These are phyloP conservation scores for Branchipolynoe longqiensis DNA, from an alignment of 2,888 invertebrate species.

Conservation along the genomic window DNA sequence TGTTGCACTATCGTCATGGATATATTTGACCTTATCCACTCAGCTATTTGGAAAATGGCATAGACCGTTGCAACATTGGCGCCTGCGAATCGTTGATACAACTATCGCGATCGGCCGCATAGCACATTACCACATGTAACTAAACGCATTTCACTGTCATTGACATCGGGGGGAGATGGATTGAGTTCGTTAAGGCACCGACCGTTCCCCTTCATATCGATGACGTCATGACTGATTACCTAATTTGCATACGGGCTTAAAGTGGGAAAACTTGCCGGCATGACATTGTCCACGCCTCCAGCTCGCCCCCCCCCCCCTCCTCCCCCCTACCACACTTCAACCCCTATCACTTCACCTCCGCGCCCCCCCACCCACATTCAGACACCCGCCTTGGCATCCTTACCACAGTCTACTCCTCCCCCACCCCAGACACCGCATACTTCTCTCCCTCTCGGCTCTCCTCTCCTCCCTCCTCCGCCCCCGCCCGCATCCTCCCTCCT, in stretches of 20 bases:
- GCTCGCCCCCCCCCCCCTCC: too few relatives aligned
- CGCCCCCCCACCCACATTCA: background rate
- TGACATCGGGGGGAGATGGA: slow-evolving; percentile 24
- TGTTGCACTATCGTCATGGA: too few relatives aligned
- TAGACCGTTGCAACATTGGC: too few relatives aligned
- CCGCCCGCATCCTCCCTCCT: background rate
- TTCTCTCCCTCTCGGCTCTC: background rate
- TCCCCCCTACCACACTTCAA: background rate
- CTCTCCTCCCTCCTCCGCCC: background rate
- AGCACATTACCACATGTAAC: slow-evolving; percentile 24
- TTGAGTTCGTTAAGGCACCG: slow-evolving; percentile 9
- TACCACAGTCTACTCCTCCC: background rate
- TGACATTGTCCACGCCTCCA: too few relatives aligned
- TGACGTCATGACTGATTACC: slow-evolving; percentile 30
- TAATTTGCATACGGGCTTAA: slow-evolving; percentile 18
- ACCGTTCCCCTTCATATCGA: slow-evolving; percentile 1
- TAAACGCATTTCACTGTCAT: slow-evolving; percentile 23
- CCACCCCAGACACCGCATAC: too few relatives aligned
- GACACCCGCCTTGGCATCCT: too few relatives aligned
- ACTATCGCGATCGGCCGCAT: background rate
- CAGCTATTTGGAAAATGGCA: too few relatives aligned
- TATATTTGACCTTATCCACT: too few relatives aligned
- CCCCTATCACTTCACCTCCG: too few relatives aligned
- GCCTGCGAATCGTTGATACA: too few relatives aligned
- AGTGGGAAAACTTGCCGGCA: slow-evolving; percentile 35